Evolutionary conservation across 2,797 vertebrate species (phyloP).

Genomic region (Loris lydekkerianus): DNA sequence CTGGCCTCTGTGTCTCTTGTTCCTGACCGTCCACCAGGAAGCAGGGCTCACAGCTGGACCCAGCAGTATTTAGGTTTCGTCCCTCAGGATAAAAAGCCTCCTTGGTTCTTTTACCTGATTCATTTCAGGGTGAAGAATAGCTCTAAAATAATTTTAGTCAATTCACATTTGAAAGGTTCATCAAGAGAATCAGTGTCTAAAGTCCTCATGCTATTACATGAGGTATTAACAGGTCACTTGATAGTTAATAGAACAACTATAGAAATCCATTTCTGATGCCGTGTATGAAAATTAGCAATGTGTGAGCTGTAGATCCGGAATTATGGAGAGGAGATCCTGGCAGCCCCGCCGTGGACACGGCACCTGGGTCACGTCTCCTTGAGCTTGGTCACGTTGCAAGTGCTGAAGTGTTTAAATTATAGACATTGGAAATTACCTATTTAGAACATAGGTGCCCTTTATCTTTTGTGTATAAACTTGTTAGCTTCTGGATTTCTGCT

Average conservation of each 20-base stretch:
- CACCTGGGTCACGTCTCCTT: background rate
- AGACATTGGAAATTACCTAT: background rate
- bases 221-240: background rate
- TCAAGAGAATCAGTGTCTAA: background rate
- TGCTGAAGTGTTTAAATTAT: background rate
- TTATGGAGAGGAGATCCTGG: background rate
- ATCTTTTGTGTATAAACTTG: background rate
- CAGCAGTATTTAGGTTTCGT: background rate
- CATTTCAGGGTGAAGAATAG: background rate
- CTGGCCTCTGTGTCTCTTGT: background rate
- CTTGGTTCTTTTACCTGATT: background rate
- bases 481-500: slow-evolving; percentile 8
- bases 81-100: background rate
- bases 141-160: background rate
- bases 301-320: background rate
- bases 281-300: background rate
- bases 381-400: background rate
- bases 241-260: background rate
- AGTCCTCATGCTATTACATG: background rate
- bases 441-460: slow-evolving; percentile 15
- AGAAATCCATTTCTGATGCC: background rate
- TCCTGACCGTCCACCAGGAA: background rate
- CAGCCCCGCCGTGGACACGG: background rate
- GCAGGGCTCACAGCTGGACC: background rate
- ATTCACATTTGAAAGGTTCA: background rate